These are phyloP conservation scores for Xestia rhomboidea DNA, from an alignment of 2,888 invertebrate species.

Conservation along the genomic window DNA sequence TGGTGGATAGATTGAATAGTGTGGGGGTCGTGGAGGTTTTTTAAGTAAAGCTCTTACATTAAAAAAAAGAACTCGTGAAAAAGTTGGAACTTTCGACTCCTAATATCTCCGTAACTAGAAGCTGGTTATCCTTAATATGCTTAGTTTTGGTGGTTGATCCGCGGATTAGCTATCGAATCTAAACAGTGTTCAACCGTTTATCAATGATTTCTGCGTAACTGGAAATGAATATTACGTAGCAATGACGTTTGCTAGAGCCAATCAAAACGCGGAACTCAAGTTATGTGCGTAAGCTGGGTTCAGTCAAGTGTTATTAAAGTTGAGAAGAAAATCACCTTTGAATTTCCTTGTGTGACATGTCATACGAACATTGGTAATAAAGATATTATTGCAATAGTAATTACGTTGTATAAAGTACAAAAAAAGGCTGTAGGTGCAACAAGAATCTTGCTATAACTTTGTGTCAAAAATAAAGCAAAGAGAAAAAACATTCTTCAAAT, in stretches of 20 bases:
- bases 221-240: conserved; percentile 18
- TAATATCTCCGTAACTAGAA: too few species aligned
- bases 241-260: conserved; percentile 15
- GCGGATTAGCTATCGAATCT: neutral
- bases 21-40: too few species aligned
- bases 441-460: neutral
- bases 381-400: neutral
- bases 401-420: neutral
- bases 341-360: conserved; percentile 32
- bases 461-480: neutral
- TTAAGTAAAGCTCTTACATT: too few species aligned
- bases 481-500: neutral
- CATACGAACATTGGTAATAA: neutral
- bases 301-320: conserved; percentile 35
- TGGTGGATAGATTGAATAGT: too few species aligned
- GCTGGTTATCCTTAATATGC: too few species aligned
- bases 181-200: neutral
- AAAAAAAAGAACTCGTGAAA: too few species aligned
- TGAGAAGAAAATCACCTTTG: conserved; percentile 38
- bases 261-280: conserved; percentile 37
- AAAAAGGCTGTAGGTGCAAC: neutral
- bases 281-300: conserved; percentile 16
- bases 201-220: conserved; percentile 5
- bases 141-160: neutral
- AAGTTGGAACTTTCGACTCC: too few species aligned